These are phyloP conservation scores for Chrysocyon brachyurus DNA, from an alignment of 2,797 vertebrate species.

Conservation along the genomic window DNA sequence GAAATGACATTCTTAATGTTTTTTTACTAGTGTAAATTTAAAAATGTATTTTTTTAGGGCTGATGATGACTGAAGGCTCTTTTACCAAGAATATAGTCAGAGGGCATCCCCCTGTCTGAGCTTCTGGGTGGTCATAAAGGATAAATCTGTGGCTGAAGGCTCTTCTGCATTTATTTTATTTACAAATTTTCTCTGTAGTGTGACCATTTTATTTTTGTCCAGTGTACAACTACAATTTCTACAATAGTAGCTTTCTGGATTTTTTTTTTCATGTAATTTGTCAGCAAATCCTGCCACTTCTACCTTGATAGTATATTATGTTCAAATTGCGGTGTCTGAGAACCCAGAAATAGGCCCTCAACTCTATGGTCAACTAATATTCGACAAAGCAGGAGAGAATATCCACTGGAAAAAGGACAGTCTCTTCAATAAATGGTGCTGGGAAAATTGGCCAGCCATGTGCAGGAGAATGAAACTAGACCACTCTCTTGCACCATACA, in stretches of 20 bases:
- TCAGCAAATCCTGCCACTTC: not conserved
- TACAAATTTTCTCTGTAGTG: not conserved
- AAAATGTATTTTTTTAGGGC: not conserved
- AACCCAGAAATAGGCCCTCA: too few species aligned
- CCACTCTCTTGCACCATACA: too few species aligned
- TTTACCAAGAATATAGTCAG: not conserved
- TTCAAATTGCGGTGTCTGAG: not conserved
- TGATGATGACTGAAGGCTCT: not conserved
- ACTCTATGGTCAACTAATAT: too few species aligned
- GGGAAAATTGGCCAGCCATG: too few species aligned
- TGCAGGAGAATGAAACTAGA: too few species aligned
- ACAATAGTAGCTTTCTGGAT: not conserved
- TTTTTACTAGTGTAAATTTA: not conserved
- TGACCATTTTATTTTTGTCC: not conserved
- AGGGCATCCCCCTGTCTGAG: not conserved
- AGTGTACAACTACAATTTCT: not conserved
- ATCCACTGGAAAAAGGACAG: too few species aligned
- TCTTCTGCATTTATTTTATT: not conserved
- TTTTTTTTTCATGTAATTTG: not conserved
- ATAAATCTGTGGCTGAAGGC: not conserved
- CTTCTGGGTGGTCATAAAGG: not conserved
- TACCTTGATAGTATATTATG: not conserved
- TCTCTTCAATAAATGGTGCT: too few species aligned
- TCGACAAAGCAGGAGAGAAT: too few species aligned
- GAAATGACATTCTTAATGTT: not conserved